Evolutionary conservation across 2,113 vertebrate species (phyloP).

Genomic region (Propithecus coquereli): DNA sequence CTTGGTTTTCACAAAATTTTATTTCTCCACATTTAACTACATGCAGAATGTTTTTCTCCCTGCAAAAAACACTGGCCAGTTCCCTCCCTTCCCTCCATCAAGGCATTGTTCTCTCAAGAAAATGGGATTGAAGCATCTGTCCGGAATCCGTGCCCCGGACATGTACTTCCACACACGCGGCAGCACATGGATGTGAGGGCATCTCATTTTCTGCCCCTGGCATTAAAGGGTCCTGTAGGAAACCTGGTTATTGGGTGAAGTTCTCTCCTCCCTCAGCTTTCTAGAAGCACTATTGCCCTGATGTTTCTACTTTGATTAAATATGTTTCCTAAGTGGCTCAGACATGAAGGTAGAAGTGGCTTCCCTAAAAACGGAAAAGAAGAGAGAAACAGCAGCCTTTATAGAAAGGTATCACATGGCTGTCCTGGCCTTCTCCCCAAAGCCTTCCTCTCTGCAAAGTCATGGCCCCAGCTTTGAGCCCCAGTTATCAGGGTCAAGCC

Average conservation of each 20-base stretch:
- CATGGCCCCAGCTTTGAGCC: neutral
- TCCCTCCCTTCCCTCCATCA: accelerated
- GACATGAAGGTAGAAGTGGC: neutral
- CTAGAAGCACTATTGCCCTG: neutral
- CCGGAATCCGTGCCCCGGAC: neutral
- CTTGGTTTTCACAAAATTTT: neutral
- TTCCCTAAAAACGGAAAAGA: neutral
- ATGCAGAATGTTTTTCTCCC: neutral
- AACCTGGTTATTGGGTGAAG: neutral
- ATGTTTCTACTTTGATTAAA: neutral
- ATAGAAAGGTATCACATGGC: neutral
- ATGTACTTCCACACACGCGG: neutral
- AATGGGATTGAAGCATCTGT: neutral
- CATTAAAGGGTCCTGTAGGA: neutral
- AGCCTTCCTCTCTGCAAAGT: neutral
- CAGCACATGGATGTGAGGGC: no score
- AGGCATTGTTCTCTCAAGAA: neutral
- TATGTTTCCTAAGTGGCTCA: neutral
- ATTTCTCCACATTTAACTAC: neutral
- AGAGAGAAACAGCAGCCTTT: neutral
- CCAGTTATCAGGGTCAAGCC: neutral
- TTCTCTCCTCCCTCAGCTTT: neutral
- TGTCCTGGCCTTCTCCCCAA: neutral
- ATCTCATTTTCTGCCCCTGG: neutral
- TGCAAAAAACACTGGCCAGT: neutral